A percentile compares a stretch with the other conserved stretches of the same genome.
These are phyloP conservation scores for Drosophila equinoxialis DNA, from an alignment of 1,140 invertebrate genomes.

Conservation along the genomic window DNA sequence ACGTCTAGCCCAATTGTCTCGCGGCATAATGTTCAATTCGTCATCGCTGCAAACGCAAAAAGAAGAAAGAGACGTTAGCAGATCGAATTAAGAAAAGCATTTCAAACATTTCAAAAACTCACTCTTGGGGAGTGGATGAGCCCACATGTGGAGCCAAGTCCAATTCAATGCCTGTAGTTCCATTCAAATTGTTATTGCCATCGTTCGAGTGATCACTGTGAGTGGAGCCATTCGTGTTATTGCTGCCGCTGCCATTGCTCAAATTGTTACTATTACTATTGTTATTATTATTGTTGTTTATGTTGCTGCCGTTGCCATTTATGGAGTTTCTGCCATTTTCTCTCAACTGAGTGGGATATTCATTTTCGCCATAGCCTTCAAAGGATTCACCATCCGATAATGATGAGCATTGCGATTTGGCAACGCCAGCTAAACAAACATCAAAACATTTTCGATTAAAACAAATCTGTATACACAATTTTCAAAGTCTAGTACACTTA, in stretches of 20 bases:
- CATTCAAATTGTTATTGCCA: slow-evolving; percentile 73
- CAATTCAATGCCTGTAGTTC: slow-evolving; percentile 73
- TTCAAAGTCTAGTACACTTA: slow-evolving; percentile 22
- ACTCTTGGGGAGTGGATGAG: slow-evolving; percentile 72
- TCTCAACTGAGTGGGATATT: slow-evolving; percentile 45
- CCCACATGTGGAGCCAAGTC: slow-evolving; percentile 77
- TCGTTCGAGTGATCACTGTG: slow-evolving; percentile 69
- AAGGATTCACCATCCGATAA: slow-evolving; percentile 87
- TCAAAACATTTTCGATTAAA: neutral
- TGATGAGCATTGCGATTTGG: slow-evolving; percentile 85
- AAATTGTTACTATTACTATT: slow-evolving; percentile 35
- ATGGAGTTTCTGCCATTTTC: slow-evolving; percentile 34
- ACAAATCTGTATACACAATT: no score
- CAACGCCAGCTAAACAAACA: slow-evolving; percentile 56
- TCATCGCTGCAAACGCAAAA: slow-evolving; percentile 57
- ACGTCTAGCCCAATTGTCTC: slow-evolving; percentile 90
- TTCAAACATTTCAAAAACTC: slow-evolving; percentile 31
- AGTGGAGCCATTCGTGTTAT: slow-evolving; percentile 37
- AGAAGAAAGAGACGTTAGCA: slow-evolving; percentile 30
- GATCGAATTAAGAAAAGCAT: slow-evolving; percentile 13
- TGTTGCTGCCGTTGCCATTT: slow-evolving; percentile 31
- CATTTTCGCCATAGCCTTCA: slow-evolving; percentile 87
- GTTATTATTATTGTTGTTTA: slow-evolving; percentile 10
- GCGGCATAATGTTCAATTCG: slow-evolving; percentile 85
- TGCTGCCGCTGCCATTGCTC: slow-evolving; percentile 39